Conservation (phyloP, 2,113 vertebrate species). For the Mormoops blainvillei region DNA sequence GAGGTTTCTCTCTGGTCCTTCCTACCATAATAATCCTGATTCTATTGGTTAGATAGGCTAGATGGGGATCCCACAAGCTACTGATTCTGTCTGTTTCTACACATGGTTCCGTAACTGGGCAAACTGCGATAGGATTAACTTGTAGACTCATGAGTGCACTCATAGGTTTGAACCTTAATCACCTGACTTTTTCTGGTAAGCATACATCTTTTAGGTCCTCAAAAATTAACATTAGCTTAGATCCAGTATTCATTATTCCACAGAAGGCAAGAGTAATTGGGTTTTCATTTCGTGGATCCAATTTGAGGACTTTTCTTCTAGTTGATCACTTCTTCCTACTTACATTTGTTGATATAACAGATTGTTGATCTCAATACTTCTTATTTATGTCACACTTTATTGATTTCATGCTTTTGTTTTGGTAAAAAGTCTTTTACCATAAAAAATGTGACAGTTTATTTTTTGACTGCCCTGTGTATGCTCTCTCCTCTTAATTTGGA, state of each 20-base stretch:
- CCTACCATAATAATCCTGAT: background rate
- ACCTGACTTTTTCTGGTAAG: background rate
- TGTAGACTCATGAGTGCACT: background rate
- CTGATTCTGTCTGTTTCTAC: background rate
- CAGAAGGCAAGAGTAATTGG: background rate
- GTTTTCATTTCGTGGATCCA: background rate
- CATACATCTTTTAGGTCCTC: background rate
- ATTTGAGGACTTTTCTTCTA: background rate
- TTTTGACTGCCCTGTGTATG: background rate
- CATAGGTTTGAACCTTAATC: background rate
- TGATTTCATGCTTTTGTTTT: background rate
- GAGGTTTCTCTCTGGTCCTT: background rate
- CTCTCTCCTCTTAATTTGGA: background rate
- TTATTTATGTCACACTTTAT: background rate
- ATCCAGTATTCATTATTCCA: background rate
- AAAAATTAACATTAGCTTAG: background rate
- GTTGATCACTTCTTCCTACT: background rate
- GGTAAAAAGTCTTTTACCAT: background rate
- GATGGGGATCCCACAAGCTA: background rate
- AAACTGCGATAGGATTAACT: background rate
- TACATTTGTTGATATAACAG: background rate
- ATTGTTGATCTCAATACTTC: background rate
- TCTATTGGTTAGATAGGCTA: background rate
- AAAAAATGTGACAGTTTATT: background rate
- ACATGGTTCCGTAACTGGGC: background rate